Percentiles rank a stretch among this genome's conserved stretches.
Conservation (phyloP, 2,113 vertebrate species). For the Platycercus adscitus region DNA sequence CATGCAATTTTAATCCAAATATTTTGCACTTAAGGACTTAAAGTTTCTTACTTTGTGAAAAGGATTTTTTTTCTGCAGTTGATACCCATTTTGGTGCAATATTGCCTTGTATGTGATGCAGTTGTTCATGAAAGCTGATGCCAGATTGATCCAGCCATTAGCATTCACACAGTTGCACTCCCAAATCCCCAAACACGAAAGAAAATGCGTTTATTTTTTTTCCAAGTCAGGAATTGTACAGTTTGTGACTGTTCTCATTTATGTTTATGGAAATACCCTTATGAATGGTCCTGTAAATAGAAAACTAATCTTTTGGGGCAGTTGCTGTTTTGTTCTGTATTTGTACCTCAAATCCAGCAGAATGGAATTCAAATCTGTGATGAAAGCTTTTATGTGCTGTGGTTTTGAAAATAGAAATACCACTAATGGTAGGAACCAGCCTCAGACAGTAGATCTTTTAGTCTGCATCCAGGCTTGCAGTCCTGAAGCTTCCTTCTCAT, state of each 20-base stretch:
- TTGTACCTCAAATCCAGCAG: background rate
- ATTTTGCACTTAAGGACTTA: background rate
- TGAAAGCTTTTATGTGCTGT: background rate
- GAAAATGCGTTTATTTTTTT: background rate
- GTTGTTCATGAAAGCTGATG: background rate
- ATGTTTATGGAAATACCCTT: background rate
- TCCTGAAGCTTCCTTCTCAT: background rate
- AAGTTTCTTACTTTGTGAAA: background rate
- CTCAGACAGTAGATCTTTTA: background rate
- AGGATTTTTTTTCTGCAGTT: background rate
- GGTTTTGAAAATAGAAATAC: background rate
- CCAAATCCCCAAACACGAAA: background rate
- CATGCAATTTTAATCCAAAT: background rate
- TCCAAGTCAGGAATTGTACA: background rate
- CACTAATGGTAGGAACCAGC: background rate
- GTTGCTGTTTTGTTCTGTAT: background rate
- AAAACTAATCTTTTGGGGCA: background rate
- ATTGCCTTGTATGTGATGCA: background rate
- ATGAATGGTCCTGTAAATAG: background rate
- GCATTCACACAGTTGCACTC: background rate
- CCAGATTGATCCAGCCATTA: background rate
- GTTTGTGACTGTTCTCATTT: background rate
- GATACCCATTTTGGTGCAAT: background rate
- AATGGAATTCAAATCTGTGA: background rate
- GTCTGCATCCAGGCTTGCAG: background rate